Conservation (phyloP, 1,140 invertebrate genomes). For the Diabrotica virgifera region DNA sequence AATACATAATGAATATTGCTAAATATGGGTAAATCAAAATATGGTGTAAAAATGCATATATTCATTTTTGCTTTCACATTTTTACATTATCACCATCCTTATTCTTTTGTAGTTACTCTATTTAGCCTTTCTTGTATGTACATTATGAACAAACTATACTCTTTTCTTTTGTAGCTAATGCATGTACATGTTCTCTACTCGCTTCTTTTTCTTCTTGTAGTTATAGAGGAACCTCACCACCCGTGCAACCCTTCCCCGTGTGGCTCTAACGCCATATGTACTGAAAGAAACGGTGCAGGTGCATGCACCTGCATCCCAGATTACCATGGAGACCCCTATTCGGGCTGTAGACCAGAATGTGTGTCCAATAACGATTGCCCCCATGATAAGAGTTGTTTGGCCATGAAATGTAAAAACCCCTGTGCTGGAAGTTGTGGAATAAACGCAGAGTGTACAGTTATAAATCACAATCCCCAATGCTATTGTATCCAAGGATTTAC, state of each 20-base stretch:
- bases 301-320: slow-evolving; percentile 77
- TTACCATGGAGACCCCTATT: slow-evolving; percentile 80
- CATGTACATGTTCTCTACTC: not conserved
- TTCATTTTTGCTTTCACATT: too few relatives aligned
- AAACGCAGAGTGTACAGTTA: slow-evolving; percentile 77
- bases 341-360: slow-evolving; percentile 76
- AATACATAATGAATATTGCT: too few relatives aligned
- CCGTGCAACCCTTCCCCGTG: slow-evolving; percentile 82
- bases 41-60: too few relatives aligned
- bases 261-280: slow-evolving; percentile 76
- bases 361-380: slow-evolving; percentile 78
- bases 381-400: slow-evolving; percentile 70
- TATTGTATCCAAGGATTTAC: slow-evolving; percentile 70
- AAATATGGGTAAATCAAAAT: too few relatives aligned
- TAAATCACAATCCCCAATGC: slow-evolving; percentile 79
- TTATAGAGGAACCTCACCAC: slow-evolving; percentile 51
- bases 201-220: slow-evolving; percentile 35
- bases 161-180: not conserved
- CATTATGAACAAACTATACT: too few relatives aligned
- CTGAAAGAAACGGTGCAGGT: slow-evolving; percentile 70
- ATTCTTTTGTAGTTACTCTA: not conserved
- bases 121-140: too few relatives aligned
- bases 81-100: too few relatives aligned
- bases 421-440: slow-evolving; percentile 76
- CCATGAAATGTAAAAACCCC: slow-evolving; percentile 79